Evolutionary conservation across 1,140 invertebrate species (phyloP), one percentile per base, ranked within the genome.

Genomic region (Anoplolepis gracilipes): DNA sequence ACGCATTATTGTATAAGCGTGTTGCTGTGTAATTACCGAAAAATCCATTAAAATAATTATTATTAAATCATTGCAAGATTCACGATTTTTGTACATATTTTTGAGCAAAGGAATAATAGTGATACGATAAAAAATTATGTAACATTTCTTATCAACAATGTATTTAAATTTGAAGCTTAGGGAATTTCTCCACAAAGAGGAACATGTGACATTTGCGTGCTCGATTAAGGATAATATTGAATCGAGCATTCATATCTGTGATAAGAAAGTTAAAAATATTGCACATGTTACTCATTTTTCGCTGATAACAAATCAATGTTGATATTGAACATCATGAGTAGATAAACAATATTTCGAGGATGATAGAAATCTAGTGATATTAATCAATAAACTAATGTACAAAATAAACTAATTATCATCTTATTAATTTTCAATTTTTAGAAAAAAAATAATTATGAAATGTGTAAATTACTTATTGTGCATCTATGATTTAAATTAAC

Each of bases 251-350:
- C 36, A 10, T 72, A 72, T 22, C 53, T 61, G 19, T 30, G 67
- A 72, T 82, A 53, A 73, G 53, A 46, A 59, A 61, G 53, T n/a
- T 22, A n/a, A 59, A 72, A 82, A 59, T 10, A 70, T 59, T 33
- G 33, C 3, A 36, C 7, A 25, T 39, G 22, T 16, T 16, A 65
- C 2, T 55, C 13, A 30, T 13, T 36, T 42, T 25, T 25, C 4
- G 5, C 13, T 5, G 25, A 39, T 69, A 69, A 70, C 30, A 53
- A 11, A 81, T 81, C 19, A 11, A 39, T 42, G 57, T 81, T 13
- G 62, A 49, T 53, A 78, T 42, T 13, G 30, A n/a, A 42, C 1
- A 42, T 67, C 1, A 67, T 19, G 42, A 49, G 11, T 16, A 53
- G 16, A 57, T 55, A 69, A 69, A 39, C 10, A 13, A 81, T 22